These are phyloP conservation scores for Myotis vivesi DNA, from an alignment of 2,797 vertebrate genomes.

Conservation along the genomic window DNA sequence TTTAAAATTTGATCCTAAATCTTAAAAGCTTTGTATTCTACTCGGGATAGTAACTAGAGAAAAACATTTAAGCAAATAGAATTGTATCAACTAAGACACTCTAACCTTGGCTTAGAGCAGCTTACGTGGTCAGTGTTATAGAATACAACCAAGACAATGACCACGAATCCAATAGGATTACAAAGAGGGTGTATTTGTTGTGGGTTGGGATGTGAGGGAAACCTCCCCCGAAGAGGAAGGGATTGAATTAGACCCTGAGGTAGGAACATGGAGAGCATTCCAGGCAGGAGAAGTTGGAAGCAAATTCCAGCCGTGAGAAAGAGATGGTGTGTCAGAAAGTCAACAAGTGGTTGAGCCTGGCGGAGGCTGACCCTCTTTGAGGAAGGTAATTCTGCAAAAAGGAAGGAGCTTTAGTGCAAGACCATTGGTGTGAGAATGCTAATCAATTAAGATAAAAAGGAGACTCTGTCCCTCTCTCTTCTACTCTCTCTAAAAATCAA, in stretches of 20 bases:
- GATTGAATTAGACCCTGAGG: neutral
- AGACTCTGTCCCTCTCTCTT: no score
- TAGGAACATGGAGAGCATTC: neutral
- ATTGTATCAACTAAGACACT: neutral
- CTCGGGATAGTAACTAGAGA: neutral
- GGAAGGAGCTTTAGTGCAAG: neutral
- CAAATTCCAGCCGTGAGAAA: neutral
- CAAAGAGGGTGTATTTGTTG: neutral
- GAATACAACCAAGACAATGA: neutral
- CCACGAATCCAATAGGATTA: neutral
- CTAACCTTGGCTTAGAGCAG: neutral
- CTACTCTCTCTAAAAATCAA: no score
- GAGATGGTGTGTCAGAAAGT: neutral
- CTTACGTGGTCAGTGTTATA: neutral
- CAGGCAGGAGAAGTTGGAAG: neutral
- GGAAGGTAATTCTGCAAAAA: neutral
- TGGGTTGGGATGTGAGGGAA: neutral
- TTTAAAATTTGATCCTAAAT: neutral
- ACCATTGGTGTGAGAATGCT: neutral
- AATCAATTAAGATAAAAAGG: neutral
- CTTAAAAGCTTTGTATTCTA: neutral
- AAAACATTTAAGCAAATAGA: neutral
- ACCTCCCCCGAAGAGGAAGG: neutral
- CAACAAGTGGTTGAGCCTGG: neutral
- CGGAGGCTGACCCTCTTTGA: neutral